Evolutionary conservation across 2,888 invertebrate species (phyloP), one percentile per base, ranked within the genome.

Genomic region (Cheilosia vulpina): DNA sequence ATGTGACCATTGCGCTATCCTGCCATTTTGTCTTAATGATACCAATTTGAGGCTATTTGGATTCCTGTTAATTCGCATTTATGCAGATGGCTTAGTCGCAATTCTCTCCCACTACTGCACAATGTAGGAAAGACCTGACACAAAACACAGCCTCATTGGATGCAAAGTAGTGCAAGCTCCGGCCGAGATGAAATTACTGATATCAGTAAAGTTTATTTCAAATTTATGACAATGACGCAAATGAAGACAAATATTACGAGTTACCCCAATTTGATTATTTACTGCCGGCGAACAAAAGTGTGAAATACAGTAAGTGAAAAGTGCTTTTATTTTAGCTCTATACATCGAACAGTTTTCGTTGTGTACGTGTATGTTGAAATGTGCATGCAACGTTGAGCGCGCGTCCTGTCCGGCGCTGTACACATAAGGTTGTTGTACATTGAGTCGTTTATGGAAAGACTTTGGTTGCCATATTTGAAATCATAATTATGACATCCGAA

Each of bases 21-120:
- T 78, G 68, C 77, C 73, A 82, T 87, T 87, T 87, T 82, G 87
- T 87, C 87, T 87, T 87, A 87, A 87, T 87, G 87, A 87, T 82
- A 82, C 87, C 87, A 87, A 87, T 87, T 87, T 87, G 82, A 65
- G 73, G 87, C 87, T 77, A 82, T 87, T 87, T 82, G 82, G 82
- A 78, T 87, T 87, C 77, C 82, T 87, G 76, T 87, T 87, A 87
- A 87, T 87, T 87, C 82, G 77, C 87, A 82, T 87, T 78, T 78
- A 87, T 87, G 82, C 82, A 87, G 87, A 87, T 87, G 76, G 82
- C 87, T 82, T 45, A 73, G 73, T 76, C 55, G 81, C 66, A 62
- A 68, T 85, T 66, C 71, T 85, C 87, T 87, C 77, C 82, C 77
- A 87, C 81, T 81, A 81, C 50, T 7, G 6, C 19, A 38, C 38